A percentile compares a stretch with the other conserved stretches of the same genome.
These are phyloP conservation scores for Athalia circularis DNA, from an alignment of 2,888 invertebrate genomes.

Conservation along the genomic window DNA sequence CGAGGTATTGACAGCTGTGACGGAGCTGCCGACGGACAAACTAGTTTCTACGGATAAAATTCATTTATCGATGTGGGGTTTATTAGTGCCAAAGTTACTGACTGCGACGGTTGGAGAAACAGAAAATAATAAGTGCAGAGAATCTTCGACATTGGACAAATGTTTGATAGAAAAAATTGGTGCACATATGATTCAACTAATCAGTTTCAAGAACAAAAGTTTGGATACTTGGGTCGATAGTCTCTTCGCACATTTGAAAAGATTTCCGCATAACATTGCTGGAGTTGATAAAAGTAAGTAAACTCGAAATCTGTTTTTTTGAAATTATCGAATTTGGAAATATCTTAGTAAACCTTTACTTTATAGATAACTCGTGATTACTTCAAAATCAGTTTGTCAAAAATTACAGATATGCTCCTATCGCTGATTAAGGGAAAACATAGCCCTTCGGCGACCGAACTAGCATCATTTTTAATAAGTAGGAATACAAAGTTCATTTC, in stretches of 20 bases:
- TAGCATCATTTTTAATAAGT: slow-evolving; percentile 79
- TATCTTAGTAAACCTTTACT: not conserved
- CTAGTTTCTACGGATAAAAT: slow-evolving; percentile 75
- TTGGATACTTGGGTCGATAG: slow-evolving; percentile 77
- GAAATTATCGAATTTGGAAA: not conserved
- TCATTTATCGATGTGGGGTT: slow-evolving; percentile 76
- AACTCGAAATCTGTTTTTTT: slow-evolving; percentile 21
- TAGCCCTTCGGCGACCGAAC: slow-evolving; percentile 74
- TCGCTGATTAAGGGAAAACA: slow-evolving; percentile 56
- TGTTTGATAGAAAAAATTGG: slow-evolving; percentile 58
- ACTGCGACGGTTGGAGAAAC: slow-evolving; percentile 74
- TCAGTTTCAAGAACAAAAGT: slow-evolving; percentile 53
- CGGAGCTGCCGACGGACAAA: slow-evolving; percentile 66
- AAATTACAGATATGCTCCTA: slow-evolving; percentile 60
- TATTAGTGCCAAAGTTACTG: slow-evolving; percentile 78
- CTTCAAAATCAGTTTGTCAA: not conserved
- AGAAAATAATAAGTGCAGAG: not conserved
- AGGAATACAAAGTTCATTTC: slow-evolving; percentile 75
- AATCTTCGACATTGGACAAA: slow-evolving; percentile 52
- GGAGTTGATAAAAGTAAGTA: slow-evolving; percentile 76
- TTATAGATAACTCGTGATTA: too few species aligned
- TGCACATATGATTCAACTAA: slow-evolving; percentile 57
- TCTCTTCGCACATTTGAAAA: slow-evolving; percentile 77
- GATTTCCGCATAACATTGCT: slow-evolving; percentile 79
- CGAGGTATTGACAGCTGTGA: slow-evolving; percentile 74